These are phyloP conservation scores for Oceanodroma tethys DNA, from an alignment of 2,113 vertebrate genomes.

Conservation along the genomic window DNA sequence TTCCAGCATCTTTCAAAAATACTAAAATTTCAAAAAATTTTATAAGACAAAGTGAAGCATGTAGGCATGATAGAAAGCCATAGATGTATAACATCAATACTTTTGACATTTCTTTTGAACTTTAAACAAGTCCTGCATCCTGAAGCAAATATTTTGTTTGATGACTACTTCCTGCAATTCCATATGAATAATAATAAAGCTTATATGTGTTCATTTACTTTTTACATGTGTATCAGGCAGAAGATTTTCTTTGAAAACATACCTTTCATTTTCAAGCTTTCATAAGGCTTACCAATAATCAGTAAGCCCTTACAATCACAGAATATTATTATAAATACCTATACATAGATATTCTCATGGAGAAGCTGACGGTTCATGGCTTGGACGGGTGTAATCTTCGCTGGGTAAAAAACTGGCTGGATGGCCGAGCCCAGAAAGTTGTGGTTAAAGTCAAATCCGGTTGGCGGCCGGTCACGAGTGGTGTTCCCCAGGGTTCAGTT, in stretches of 20 bases:
- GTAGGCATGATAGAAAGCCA: background rate
- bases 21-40: background rate
- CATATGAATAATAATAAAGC: background rate
- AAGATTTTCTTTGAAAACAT: background rate
- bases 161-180: background rate
- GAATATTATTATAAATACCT: background rate
- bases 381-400: no score
- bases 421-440: no score
- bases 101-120: background rate
- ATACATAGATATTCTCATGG: background rate
- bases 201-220: background rate
- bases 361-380: no score
- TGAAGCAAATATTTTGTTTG: background rate
- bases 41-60: background rate
- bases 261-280: background rate
- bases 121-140: background rate
- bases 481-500: no score
- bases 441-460: no score
- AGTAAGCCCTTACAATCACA: background rate
- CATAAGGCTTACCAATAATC: slow-evolving; percentile 10
- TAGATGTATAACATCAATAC: background rate
- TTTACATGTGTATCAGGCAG: background rate
- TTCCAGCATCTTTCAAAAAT: background rate
- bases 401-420: no score
- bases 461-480: no score